These are phyloP conservation scores for Drosophila sturtevanti DNA, from an alignment of 1,140 invertebrate genomes.

Conservation along the genomic window DNA sequence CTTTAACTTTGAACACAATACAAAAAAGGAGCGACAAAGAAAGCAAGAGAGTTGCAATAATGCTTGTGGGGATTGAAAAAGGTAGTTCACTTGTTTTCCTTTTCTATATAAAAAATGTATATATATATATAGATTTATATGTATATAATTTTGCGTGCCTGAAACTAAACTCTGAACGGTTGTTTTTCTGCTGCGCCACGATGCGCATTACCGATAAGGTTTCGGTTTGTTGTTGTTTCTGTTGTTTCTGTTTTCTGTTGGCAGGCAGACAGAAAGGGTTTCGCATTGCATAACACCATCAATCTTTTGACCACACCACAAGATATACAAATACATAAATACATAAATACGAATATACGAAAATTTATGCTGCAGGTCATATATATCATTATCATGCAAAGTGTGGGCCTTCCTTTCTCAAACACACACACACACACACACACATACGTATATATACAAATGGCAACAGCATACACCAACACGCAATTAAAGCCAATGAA, in stretches of 20 bases:
- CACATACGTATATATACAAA: conserved; percentile 16
- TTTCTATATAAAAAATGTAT: neutral
- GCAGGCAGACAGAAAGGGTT: conserved; percentile 40
- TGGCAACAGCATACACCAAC: conserved; percentile 35
- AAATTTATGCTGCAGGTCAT: conserved; percentile 65
- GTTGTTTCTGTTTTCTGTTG: no score
- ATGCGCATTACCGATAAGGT: conserved; percentile 71
- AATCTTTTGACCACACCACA: conserved; percentile 72
- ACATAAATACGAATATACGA: neutral
- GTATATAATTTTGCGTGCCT: conserved; percentile 70
- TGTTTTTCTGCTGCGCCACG: conserved; percentile 33
- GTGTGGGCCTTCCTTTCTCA: conserved; percentile 26
- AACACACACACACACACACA: conserved; percentile 16
- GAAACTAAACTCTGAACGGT: conserved; percentile 39
- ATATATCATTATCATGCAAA: conserved; percentile 61
- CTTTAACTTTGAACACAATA: conserved; percentile 40
- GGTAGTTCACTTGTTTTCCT: conserved; percentile 47
- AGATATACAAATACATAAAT: conserved; percentile 17
- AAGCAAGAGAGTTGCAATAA: neutral
- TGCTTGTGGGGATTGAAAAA: neutral
- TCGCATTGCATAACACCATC: conserved; percentile 64
- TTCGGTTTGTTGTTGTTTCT: conserved; percentile 1
- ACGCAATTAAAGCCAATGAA: conserved; percentile 74
- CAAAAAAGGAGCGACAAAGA: conserved; percentile 2
- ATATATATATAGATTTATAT: neutral